Evolutionary conservation across 2,888 invertebrate species (phyloP).

Genomic region (Marronus borbonicus): DNA sequence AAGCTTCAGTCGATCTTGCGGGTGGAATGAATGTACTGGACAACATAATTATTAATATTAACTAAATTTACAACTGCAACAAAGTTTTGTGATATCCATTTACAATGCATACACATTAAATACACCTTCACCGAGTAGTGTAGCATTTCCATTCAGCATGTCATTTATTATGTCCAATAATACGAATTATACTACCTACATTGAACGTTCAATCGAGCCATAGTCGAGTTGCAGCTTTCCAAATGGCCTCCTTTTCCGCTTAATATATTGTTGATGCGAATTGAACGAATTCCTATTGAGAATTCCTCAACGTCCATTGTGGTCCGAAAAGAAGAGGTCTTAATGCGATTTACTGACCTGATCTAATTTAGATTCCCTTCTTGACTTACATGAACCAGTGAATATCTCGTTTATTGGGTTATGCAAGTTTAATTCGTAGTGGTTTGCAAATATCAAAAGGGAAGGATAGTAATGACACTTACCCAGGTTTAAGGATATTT

Average conservation of each 20-base stretch:
- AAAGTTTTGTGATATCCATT: too few relatives aligned
- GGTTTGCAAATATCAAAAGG: background rate
- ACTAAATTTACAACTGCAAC: too few relatives aligned
- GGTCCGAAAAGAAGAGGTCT: conserved; percentile 16
- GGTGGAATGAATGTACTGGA: too few relatives aligned
- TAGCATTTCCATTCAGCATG: too few relatives aligned
- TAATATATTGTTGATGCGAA: conserved; percentile 17
- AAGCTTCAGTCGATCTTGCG: too few relatives aligned
- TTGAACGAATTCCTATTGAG: background rate
- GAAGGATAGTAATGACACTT: background rate
- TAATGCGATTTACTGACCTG: conserved; percentile 22
- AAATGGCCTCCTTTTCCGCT: conserved; percentile 7
- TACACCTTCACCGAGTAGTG: too few relatives aligned
- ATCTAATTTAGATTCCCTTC: conserved; percentile 11
- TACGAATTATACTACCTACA: too few relatives aligned
- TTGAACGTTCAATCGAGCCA: background rate
- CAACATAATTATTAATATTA: too few relatives aligned
- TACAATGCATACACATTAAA: too few relatives aligned
- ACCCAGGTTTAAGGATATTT: background rate
- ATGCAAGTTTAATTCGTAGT: conserved; percentile 23
- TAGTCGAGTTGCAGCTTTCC: background rate
- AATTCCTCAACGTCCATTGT: background rate
- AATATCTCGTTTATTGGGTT: conserved; percentile 12
- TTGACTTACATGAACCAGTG: conserved; percentile 8
- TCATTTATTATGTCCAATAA: too few relatives aligned